phyloP scores from a whole-genome alignment of 2,113 vertebrate species.

The Xiphorhynchus elegans region DNA sequence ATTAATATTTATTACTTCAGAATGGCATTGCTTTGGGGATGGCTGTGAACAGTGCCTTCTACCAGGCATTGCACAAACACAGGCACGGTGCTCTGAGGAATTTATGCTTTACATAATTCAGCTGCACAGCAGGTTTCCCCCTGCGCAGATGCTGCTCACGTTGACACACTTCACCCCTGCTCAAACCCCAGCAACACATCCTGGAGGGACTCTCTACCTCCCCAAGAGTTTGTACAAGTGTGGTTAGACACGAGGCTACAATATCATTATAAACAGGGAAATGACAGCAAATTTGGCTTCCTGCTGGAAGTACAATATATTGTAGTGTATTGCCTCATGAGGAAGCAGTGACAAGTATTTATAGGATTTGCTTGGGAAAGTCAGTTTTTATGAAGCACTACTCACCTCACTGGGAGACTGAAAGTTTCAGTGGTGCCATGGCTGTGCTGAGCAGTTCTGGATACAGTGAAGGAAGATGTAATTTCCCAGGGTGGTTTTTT shows the following conservation, averaged over 20 bases:
- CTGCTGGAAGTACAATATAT: neutral
- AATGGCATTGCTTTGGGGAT: neutral
- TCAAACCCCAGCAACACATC: neutral
- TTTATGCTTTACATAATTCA: neutral
- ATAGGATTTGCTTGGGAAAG: neutral
- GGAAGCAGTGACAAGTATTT: neutral
- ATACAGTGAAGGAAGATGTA: neutral
- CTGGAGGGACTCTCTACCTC: neutral
- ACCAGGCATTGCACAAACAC: neutral
- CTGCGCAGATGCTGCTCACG: rapidly evolving
- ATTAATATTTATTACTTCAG: conserved; percentile 57
- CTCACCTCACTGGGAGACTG: neutral
- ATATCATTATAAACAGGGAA: neutral
- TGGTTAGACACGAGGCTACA: neutral
- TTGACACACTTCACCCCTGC: neutral
- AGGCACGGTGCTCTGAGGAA: neutral
- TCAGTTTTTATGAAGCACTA: neutral
- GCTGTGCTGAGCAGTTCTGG: neutral
- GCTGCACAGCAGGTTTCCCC: neutral
- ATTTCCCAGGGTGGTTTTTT: neutral
- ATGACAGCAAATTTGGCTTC: neutral
- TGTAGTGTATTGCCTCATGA: neutral
- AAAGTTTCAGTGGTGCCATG: neutral
- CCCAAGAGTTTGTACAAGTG: neutral
- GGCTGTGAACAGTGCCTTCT: neutral